Percentiles rank a stretch among this genome's conserved stretches.
Conservation (phyloP, 2,888 invertebrate species). For the Tenthredo notha region DNA sequence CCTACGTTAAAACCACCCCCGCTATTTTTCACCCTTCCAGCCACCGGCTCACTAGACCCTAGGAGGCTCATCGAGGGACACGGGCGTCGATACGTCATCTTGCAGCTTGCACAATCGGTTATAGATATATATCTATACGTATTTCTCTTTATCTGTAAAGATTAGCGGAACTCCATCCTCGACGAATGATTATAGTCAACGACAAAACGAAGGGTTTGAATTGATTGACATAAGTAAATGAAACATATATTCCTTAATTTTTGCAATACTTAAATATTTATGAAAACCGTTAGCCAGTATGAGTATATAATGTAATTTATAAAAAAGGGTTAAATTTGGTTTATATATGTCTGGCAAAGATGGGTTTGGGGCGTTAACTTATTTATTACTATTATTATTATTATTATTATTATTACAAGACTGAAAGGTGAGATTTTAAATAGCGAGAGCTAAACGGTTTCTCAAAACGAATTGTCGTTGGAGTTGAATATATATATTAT, state of each 20-base stretch:
- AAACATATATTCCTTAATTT: neutral
- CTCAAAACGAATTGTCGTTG: conserved; percentile 10
- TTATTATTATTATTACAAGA: neutral
- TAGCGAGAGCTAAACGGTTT: neutral
- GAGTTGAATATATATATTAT: neutral
- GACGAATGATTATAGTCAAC: conserved; percentile 5
- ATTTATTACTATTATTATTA: neutral
- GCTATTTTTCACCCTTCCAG: conserved; percentile 43
- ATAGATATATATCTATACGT: conserved; percentile 2
- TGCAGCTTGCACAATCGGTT: conserved; percentile 71
- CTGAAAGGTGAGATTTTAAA: neutral
- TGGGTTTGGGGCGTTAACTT: conserved; percentile 13
- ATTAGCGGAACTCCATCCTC: conserved; percentile 33
- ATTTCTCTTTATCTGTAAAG: conserved; percentile 9
- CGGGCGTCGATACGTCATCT: conserved; percentile 65
- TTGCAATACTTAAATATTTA: neutral
- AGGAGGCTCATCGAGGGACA: conserved; percentile 19
- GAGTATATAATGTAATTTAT: neutral
- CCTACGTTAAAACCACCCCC: conserved; percentile 67
- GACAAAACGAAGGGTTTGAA: neutral
- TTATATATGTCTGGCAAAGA: neutral
- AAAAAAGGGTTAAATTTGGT: neutral
- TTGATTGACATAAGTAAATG: conserved; percentile 29
- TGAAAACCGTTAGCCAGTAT: neutral
- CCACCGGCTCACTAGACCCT: conserved; percentile 29